Conservation (phyloP, 2,888 invertebrate genomes). For the Habroteleia sp. region DNA sequence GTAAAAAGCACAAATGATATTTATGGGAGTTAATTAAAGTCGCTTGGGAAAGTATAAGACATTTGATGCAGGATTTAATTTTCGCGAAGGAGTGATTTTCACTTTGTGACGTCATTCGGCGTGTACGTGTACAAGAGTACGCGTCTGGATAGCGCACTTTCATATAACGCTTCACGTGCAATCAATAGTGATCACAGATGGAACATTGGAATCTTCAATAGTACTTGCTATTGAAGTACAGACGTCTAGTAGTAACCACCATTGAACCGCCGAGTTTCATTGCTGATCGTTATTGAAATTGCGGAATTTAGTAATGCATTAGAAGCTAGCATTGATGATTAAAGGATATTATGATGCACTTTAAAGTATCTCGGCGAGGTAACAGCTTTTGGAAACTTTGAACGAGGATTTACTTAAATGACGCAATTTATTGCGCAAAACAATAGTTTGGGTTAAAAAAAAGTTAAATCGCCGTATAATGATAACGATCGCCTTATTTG, state of each 20-base stretch:
- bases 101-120: conserved; percentile 16
- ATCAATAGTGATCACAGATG: conserved; percentile 39
- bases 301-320: conserved; percentile 37
- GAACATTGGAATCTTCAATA: conserved; percentile 47
- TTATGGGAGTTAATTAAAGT: conserved; percentile 35
- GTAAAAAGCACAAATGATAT: conserved; percentile 22
- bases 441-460: too few relatives aligned
- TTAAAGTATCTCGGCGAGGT: background rate
- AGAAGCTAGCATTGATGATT: conserved; percentile 7
- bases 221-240: conserved; percentile 40
- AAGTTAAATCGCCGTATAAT: too few relatives aligned
- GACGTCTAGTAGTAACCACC: conserved; percentile 28
- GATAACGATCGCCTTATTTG: conserved; percentile 7
- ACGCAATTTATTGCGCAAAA: background rate
- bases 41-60: conserved; percentile 20
- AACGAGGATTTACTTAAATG: background rate
- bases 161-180: conserved; percentile 22
- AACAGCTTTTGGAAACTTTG: background rate
- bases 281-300: conserved; percentile 30
- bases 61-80: conserved; percentile 8
- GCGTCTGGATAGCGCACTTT: conserved; percentile 31
- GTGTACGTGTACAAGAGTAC: conserved; percentile 9
- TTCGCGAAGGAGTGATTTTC: conserved; percentile 22
- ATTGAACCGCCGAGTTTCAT: conserved; percentile 34
- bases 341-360: conserved; percentile 6